These are phyloP conservation scores for Bicyclus anynana DNA, from an alignment of 1,140 invertebrate species.

Conservation along the genomic window DNA sequence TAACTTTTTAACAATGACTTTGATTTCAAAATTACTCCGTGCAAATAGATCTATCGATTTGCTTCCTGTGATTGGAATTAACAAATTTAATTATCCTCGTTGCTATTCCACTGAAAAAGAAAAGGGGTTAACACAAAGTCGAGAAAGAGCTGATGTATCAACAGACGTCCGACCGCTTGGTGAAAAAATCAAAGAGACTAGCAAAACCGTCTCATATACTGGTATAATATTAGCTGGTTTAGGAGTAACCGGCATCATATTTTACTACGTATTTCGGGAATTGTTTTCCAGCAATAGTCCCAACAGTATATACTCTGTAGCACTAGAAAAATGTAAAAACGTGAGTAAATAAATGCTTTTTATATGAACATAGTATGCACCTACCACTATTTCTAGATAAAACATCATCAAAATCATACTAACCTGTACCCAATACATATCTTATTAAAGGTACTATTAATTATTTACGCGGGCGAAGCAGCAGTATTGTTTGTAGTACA, in stretches of 20 bases:
- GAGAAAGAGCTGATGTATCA: conserved; percentile 66
- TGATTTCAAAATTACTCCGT: conserved; percentile 57
- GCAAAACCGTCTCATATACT: conserved; percentile 89
- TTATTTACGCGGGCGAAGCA: too few relatives aligned
- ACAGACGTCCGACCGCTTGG: conserved; percentile 81
- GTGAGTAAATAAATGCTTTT: too few relatives aligned
- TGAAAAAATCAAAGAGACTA: conserved; percentile 90
- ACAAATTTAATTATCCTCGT: conserved; percentile 35
- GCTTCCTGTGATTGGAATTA: conserved; percentile 35
- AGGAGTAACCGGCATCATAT: conserved; percentile 86
- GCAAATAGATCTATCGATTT: conserved; percentile 33
- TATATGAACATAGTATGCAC: too few relatives aligned
- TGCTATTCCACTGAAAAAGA: conserved; percentile 54
- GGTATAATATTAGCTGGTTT: conserved; percentile 88
- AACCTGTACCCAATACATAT: too few relatives aligned
- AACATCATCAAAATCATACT: too few relatives aligned
- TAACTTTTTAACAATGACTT: conserved; percentile 43
- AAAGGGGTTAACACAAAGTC: conserved; percentile 51
- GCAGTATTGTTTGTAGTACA: too few relatives aligned
- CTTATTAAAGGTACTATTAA: too few relatives aligned
- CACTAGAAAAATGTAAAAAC: conserved; percentile 84
- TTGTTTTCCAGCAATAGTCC: conserved; percentile 92
- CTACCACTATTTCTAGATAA: too few relatives aligned
- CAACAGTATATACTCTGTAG: conserved; percentile 89
- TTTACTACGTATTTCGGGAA: conserved; percentile 90